phyloP scores from a whole-genome alignment of 2,888 invertebrate genomes.

The Alsophila aescularia region DNA sequence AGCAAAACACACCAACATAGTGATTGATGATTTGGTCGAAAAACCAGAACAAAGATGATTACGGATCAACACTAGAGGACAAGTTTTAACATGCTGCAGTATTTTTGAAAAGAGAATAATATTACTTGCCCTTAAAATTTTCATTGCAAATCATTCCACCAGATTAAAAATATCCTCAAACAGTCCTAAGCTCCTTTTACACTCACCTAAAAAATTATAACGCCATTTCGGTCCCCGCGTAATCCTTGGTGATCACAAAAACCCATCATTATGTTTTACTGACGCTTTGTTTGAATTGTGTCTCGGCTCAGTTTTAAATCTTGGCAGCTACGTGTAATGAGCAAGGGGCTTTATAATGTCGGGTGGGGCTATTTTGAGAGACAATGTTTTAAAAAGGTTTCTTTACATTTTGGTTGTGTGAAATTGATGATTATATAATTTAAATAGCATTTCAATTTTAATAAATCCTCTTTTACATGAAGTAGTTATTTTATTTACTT shows the following conservation, averaged over 20 bases:
- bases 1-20: no score
- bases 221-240: conserved; percentile 37
- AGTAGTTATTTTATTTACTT: no score
- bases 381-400: neutral
- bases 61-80: no score
- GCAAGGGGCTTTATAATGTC: conserved; percentile 26
- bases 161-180: conserved; percentile 21
- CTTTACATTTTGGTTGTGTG: neutral
- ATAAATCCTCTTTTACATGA: no score
- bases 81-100: no score
- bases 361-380: conserved; percentile 22
- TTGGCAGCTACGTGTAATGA: conserved; percentile 45
- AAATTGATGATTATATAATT: no score
- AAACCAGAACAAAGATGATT: no score
- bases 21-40: no score
- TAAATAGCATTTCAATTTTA: no score
- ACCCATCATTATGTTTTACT: conserved; percentile 54
- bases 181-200: conserved; percentile 36
- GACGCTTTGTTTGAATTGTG: conserved; percentile 49
- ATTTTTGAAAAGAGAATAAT: no score
- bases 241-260: conserved; percentile 48
- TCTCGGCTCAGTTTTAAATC: conserved; percentile 43
- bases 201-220: conserved; percentile 44
- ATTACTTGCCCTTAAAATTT: neutral
- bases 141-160: conserved; percentile 13